Evolutionary conservation across 2,888 invertebrate genomes (phyloP).

Genomic region (Antheraea yamamai): DNA sequence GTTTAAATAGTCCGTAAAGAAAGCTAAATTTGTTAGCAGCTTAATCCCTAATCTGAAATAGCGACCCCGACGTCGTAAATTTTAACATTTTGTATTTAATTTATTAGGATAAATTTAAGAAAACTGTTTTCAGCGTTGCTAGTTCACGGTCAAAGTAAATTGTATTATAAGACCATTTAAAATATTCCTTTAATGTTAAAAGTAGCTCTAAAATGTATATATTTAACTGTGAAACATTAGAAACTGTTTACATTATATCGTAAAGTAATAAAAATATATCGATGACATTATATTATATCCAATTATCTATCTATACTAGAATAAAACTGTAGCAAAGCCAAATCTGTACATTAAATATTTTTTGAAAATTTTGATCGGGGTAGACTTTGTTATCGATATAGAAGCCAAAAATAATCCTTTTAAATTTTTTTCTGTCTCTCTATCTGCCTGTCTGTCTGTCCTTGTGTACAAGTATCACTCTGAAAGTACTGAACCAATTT

Average conservation of each 20-base stretch:
- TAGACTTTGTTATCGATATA: too few relatives aligned
- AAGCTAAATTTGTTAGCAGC: slow-evolving; percentile 11
- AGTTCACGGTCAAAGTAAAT: not conserved
- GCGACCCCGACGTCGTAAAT: not conserved
- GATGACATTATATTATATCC: too few relatives aligned
- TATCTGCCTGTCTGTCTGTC: too few relatives aligned
- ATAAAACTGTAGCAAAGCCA: too few relatives aligned
- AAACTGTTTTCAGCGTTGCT: not conserved
- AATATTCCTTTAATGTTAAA: not conserved
- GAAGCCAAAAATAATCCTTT: too few relatives aligned
- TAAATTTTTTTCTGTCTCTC: too few relatives aligned
- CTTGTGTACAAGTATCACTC: too few relatives aligned
- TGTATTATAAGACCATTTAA: not conserved
- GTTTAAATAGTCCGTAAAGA: slow-evolving; percentile 10
- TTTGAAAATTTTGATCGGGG: too few relatives aligned
- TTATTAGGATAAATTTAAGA: not conserved
- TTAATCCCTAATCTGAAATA: slow-evolving; percentile 15
- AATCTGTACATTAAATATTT: too few relatives aligned
- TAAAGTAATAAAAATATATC: not conserved
- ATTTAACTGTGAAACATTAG: not conserved
- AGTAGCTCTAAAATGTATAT: not conserved
- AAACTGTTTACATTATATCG: not conserved
- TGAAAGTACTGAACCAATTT: too few relatives aligned
- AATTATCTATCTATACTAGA: too few relatives aligned
- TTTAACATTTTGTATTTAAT: not conserved